Evolutionary conservation across 2,888 invertebrate species (phyloP), one percentile per base, ranked within the genome.

Genomic region (Temnothorax ravouxi): DNA sequence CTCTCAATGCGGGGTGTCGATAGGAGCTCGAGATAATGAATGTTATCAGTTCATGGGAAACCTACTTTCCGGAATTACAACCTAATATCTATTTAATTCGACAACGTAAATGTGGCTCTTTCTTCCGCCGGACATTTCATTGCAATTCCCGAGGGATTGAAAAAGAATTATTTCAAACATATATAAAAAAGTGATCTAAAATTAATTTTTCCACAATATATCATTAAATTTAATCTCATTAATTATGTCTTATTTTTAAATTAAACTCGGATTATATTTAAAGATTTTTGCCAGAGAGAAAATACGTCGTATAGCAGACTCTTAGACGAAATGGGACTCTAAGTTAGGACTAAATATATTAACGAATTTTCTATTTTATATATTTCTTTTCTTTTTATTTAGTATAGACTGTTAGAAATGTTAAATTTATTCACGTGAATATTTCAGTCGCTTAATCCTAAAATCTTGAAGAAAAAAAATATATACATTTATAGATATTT

Each of bases 21-120:
- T 38, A 13, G 15, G 5, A 44, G 6, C 13, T n/a, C 29, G 18
- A 15, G n/a, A 15, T 67, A 44, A 66, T 25, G 18, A 54, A 54
- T n/a, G 50, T 52, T 38, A 75, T 71, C 76, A n/a, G 21, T 54
- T 41, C 62, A 76, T 50, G 72, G 29, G 9, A 59, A 52, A 38
- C 61, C 59, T 86, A 61, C 61, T 81, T 87, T 62, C 62, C 67
- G 76, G 44, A 66, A 81, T 72, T 38, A 61, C 47, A 71, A 81
- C 44, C 41, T 56, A 77, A 62, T 62, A 44, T 21, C 67, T n/a
- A 2, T n/a, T n/a, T 34, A 47, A 61, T 59, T 29, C 50, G 54
- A 62, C 54, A 21, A 72, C 59, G 54, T 9, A 59, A 67, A 66
- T 77, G 74, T 66, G 71, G 64, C 44, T 52, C 41, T 67, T 81